Evolutionary conservation across 1,140 invertebrate species (phyloP).

Genomic region (Pseudomyrmex flavicornis): DNA sequence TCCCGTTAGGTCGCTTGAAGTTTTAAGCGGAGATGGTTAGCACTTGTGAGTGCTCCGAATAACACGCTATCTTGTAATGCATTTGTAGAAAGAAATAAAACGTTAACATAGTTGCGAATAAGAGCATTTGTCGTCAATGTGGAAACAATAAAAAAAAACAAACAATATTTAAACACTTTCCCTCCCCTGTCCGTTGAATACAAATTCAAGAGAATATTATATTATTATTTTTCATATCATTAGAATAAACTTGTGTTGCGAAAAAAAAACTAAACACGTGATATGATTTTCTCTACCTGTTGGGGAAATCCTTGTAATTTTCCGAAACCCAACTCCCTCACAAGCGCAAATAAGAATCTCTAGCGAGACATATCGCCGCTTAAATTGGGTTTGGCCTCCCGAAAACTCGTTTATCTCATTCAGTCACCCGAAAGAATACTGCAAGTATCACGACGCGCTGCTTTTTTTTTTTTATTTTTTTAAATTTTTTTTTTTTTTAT

Average conservation of each 20-base stretch:
- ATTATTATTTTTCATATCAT: not conserved
- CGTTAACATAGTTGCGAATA: too few species aligned
- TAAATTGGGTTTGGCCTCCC: constrained; percentile 13
- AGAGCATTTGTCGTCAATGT: too few species aligned
- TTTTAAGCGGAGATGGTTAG: too few species aligned
- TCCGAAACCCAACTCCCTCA: not conserved
- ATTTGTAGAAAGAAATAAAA: too few species aligned
- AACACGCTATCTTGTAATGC: too few species aligned
- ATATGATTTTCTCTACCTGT: not conserved
- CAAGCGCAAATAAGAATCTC: constrained; percentile 30
- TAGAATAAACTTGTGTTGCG: constrained; percentile 11
- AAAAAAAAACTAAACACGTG: not conserved
- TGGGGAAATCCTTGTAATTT: not conserved
- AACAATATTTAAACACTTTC: too few species aligned
- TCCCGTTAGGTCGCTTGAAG: too few species aligned
- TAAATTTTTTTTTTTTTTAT: constrained; percentile 12
- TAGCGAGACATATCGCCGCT: constrained; percentile 24
- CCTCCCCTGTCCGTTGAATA: too few species aligned
- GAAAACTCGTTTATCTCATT: constrained; percentile 47
- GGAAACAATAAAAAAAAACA: too few species aligned
- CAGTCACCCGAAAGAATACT: constrained; percentile 1
- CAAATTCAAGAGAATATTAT: too few species aligned
- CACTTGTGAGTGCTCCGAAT: too few species aligned
- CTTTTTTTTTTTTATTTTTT: not conserved
- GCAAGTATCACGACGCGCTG: not conserved